Percentiles rank a stretch among this genome's conserved stretches.
Evolutionary conservation across 2,888 invertebrate species (phyloP).

Genomic region (Priocnemis perturbator): DNA sequence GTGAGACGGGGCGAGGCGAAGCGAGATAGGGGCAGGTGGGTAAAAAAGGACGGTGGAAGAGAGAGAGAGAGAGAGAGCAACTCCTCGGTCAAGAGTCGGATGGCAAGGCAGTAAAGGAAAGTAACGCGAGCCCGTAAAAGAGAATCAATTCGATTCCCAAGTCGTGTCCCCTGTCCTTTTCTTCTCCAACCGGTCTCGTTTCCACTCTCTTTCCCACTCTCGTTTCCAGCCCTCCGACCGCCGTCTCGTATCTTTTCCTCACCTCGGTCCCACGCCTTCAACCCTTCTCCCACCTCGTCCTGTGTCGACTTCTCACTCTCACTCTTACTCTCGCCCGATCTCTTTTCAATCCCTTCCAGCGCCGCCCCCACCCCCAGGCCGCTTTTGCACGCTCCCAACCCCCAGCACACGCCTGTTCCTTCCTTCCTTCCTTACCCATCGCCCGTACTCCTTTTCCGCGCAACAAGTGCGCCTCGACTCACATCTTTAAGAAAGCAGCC

Average conservation of each 20-base stretch:
- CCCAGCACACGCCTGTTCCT: constrained; percentile 51
- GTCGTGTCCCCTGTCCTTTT: constrained; percentile 50
- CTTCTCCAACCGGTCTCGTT: constrained; percentile 30
- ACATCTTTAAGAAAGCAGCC: constrained; percentile 69
- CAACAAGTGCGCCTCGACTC: constrained; percentile 73
- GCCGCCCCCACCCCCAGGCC: constrained; percentile 47
- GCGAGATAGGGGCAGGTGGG: constrained; percentile 6
- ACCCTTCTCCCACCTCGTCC: too few relatives aligned
- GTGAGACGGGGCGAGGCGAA: constrained; percentile 6
- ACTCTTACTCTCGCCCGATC: constrained; percentile 39
- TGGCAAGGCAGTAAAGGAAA: constrained; percentile 62
- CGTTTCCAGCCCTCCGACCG: constrained; percentile 30
- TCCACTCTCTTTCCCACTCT: constrained; percentile 6
- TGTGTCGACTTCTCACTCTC: constrained; percentile 23
- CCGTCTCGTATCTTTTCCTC: constrained; percentile 43
- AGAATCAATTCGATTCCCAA: constrained; percentile 73
- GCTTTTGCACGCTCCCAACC: constrained; percentile 33
- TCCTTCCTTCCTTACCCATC: constrained; percentile 47
- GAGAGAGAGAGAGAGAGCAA: constrained; percentile 5
- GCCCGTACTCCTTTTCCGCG: constrained; percentile 48
- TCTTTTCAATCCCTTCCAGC: constrained; percentile 31
- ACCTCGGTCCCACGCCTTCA: background rate
- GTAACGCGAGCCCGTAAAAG: constrained; percentile 70
- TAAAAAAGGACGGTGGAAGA: constrained; percentile 40
- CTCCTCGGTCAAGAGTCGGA: constrained; percentile 62